These are phyloP conservation scores for Lipophrys pholis DNA, from an alignment of 2,113 vertebrate species.

Conservation along the genomic window DNA sequence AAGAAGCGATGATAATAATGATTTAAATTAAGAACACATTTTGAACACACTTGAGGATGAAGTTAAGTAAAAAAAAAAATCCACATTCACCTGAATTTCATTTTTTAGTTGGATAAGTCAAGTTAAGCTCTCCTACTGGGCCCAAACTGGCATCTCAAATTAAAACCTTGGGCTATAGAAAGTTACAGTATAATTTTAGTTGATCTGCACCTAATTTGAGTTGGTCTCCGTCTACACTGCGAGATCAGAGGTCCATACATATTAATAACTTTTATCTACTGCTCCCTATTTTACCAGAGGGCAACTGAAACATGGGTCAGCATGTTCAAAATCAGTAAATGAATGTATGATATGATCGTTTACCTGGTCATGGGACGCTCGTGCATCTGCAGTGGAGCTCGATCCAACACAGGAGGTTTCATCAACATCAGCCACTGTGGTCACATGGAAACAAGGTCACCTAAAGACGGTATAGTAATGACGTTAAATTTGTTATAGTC, in stretches of 20 bases:
- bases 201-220: conserved; percentile 36
- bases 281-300: conserved; percentile 32
- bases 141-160: conserved; percentile 26
- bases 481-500: conserved; percentile 4
- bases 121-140: background rate
- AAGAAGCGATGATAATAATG: background rate
- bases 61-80: conserved; percentile 6
- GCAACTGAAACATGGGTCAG: conserved; percentile 30
- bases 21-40: background rate
- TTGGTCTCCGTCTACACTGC: conserved; percentile 8
- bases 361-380: background rate
- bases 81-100: background rate
- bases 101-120: conserved; percentile 13
- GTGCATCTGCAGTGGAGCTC: background rate
- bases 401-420: background rate
- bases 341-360: conserved; percentile 31
- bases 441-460: conserved; percentile 30
- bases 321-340: conserved; percentile 47
- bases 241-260: conserved; percentile 44
- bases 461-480: conserved; percentile 18
- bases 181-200: conserved; percentile 5
- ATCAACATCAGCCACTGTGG: background rate
- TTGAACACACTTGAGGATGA: no score
- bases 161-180: conserved; percentile 17
- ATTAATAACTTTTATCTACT: conserved; percentile 52